A percentile compares a stretch with the other conserved stretches of the same genome.
Evolutionary conservation across 2,797 vertebrate species (phyloP).

Genomic region (Eremophila alpestris): DNA sequence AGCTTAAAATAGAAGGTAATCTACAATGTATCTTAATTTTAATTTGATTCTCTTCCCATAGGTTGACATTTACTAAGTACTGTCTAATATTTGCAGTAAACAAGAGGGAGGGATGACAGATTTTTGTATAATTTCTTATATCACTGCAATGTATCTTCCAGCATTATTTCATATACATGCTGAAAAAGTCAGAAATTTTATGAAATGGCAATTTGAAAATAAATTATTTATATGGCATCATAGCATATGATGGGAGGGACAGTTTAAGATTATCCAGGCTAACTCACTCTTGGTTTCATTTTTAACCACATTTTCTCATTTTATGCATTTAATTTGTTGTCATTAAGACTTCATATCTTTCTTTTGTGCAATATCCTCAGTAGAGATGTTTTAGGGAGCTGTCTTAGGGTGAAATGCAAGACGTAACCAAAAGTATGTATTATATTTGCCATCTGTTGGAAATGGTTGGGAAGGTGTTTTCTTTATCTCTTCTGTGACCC

Average conservation of each 20-base stretch:
- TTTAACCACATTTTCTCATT: neutral
- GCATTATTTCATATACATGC: neutral
- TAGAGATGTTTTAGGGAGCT: neutral
- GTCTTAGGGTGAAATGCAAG: too few species aligned
- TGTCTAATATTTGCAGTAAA: neutral
- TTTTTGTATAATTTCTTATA: neutral
- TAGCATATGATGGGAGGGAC: neutral
- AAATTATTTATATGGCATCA: neutral
- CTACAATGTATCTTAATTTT: neutral
- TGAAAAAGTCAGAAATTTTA: neutral
- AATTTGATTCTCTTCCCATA: neutral
- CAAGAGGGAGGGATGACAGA: neutral
- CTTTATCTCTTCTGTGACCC: too few species aligned
- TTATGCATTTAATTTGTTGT: neutral
- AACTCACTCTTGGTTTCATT: neutral
- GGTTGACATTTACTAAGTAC: neutral
- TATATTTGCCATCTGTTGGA: too few species aligned
- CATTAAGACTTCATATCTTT: neutral
- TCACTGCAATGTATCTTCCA: neutral
- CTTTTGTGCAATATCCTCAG: neutral
- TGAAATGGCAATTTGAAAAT: neutral
- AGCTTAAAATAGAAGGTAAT: neutral
- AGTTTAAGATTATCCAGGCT: neutral
- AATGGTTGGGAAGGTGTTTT: too few species aligned
- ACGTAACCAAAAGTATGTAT: too few species aligned